phyloP scores from a whole-genome alignment of 1,140 invertebrate species.

The Lordiphosa clarofinis region DNA sequence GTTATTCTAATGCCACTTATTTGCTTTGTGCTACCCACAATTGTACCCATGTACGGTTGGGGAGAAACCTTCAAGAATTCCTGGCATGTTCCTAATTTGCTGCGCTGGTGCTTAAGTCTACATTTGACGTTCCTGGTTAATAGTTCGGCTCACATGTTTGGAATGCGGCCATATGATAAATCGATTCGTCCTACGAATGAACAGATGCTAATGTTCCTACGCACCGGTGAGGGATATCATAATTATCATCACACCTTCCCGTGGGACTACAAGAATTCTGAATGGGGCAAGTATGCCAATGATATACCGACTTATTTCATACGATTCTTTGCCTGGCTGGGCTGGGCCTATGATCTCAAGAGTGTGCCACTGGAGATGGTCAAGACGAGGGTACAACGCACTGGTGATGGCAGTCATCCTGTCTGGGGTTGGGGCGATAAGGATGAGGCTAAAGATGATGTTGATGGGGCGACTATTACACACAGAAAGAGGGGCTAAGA shows the following conservation, averaged over 20 bases:
- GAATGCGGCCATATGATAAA: slow-evolving; percentile 84
- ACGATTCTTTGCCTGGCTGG: slow-evolving; percentile 82
- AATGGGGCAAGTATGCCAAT: slow-evolving; percentile 57
- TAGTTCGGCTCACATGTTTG: slow-evolving; percentile 83
- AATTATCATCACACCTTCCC: slow-evolving; percentile 85
- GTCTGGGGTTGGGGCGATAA: slow-evolving; percentile 83
- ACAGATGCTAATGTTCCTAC: slow-evolving; percentile 80
- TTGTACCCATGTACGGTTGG: slow-evolving; percentile 84
- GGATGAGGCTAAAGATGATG: slow-evolving; percentile 81
- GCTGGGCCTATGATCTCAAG: slow-evolving; percentile 85
- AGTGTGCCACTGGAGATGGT: slow-evolving; percentile 81
- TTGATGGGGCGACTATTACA: not conserved
- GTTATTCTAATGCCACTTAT: not conserved
- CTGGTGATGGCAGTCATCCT: slow-evolving; percentile 83
- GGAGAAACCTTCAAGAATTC: slow-evolving; percentile 69
- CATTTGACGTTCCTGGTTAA: slow-evolving; percentile 88
- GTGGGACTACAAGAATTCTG: slow-evolving; percentile 84
- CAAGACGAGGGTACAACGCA: slow-evolving; percentile 79
- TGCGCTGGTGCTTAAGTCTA: slow-evolving; percentile 83
- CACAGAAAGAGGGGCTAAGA: too few species aligned
- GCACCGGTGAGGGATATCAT: slow-evolving; percentile 83
- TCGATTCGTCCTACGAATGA: slow-evolving; percentile 83
- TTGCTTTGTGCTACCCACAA: slow-evolving; percentile 85
- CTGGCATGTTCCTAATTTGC: slow-evolving; percentile 55
- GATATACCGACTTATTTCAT: slow-evolving; percentile 80